Conservation (phyloP, 2,113 vertebrate genomes). For the Nothocercus julius region DNA sequence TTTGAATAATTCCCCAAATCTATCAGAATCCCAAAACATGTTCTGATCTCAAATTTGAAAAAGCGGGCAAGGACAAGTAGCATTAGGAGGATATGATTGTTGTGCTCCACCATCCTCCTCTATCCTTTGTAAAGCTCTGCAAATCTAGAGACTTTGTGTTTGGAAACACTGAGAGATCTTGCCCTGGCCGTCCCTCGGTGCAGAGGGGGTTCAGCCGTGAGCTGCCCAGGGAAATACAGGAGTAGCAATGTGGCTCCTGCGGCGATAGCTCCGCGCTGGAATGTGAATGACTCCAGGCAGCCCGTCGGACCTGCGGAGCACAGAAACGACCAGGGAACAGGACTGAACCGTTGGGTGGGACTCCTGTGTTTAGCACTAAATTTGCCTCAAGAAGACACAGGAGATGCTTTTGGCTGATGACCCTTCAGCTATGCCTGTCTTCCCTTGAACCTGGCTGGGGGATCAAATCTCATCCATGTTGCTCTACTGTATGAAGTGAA, state of each 20-base stretch:
- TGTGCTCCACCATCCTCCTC: not conserved
- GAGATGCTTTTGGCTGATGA: not conserved
- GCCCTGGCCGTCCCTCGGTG: not conserved
- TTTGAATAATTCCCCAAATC: not conserved
- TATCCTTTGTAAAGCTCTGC: not conserved
- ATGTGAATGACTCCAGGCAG: not conserved
- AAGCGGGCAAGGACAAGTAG: not conserved
- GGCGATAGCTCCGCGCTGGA: not conserved
- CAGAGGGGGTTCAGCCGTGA: not conserved
- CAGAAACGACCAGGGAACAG: not conserved
- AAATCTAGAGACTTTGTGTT: not conserved
- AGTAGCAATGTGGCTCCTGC: not conserved
- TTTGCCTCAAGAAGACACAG: not conserved
- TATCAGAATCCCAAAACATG: not conserved
- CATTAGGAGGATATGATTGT: accelerated
- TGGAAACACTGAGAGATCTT: not conserved
- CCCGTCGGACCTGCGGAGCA: not conserved
- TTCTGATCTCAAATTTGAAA: not conserved
- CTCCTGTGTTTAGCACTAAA: not conserved
- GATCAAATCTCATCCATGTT: not conserved
- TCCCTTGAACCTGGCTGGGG: not conserved
- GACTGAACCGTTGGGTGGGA: not conserved
- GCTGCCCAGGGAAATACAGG: not conserved
- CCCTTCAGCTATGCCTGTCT: not conserved
- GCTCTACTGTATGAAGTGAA: not conserved